Percentiles rank a stretch among this genome's conserved stretches.
Conservation (phyloP, 2,888 invertebrate genomes). For the Apocheima hispidaria region DNA sequence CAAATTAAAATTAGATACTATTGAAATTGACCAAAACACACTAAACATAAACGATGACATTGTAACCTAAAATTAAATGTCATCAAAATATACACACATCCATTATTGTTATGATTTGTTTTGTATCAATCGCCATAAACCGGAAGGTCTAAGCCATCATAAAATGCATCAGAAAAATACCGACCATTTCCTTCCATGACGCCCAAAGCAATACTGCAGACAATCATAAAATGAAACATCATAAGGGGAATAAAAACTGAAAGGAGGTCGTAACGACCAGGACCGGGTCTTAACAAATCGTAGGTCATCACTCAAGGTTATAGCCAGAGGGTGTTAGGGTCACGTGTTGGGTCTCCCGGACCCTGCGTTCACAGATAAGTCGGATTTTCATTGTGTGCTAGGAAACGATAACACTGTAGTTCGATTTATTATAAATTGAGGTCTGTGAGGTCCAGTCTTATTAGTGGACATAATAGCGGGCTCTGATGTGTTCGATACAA, state of each 20-base stretch:
- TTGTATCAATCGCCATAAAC: constrained; percentile 11
- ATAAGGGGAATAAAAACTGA: constrained; percentile 82
- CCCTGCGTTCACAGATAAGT: constrained; percentile 72
- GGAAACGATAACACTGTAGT: constrained; percentile 68
- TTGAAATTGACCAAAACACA: too few relatives aligned
- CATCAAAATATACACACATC: background rate
- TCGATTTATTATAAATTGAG: constrained; percentile 79
- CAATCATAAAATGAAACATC: constrained; percentile 84
- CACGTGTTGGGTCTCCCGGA: constrained; percentile 55
- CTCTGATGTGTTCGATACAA: constrained; percentile 57
- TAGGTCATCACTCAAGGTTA: constrained; percentile 82
- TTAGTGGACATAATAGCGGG: constrained; percentile 61
- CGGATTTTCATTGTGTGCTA: constrained; percentile 75
- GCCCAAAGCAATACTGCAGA: constrained; percentile 71
- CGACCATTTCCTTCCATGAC: constrained; percentile 66
- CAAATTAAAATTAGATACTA: too few relatives aligned
- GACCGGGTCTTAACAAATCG: constrained; percentile 81
- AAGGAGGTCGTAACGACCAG: constrained; percentile 78
- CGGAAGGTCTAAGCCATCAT: constrained; percentile 17
- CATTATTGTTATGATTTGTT: background rate
- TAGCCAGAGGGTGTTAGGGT: constrained; percentile 67
- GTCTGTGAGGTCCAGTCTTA: constrained; percentile 64
- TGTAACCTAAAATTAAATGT: background rate
- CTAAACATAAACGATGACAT: too few relatives aligned
- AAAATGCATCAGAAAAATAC: constrained; percentile 49